Evolutionary conservation across 2,797 vertebrate species (phyloP).

Genomic region (Alectoris magna): DNA sequence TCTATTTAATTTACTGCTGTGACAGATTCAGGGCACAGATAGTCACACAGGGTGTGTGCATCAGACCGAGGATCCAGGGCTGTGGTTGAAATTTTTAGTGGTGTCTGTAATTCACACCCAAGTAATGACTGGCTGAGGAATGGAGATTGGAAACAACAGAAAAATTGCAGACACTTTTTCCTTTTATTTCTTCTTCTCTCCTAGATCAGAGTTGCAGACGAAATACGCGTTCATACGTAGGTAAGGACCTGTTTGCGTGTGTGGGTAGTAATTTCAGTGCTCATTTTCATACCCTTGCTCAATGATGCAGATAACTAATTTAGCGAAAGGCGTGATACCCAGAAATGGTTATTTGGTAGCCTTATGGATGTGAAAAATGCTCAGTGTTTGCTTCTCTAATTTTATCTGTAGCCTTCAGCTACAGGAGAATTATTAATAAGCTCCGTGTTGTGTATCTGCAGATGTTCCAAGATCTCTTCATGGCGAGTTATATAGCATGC

Average conservation of each 20-base stretch:
- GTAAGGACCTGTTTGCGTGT: background rate
- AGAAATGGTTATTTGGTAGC: background rate
- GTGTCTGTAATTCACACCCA: background rate
- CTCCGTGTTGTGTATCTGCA: background rate
- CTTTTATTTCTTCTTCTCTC: background rate
- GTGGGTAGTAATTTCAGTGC: background rate
- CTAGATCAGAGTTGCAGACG: background rate
- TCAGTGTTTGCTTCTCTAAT: background rate
- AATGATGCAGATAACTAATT: background rate
- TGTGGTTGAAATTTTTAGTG: background rate
- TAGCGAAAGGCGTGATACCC: background rate
- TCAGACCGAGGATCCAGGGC: background rate
- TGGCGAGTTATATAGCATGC: background rate
- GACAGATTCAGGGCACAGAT: background rate
- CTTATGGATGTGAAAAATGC: background rate
- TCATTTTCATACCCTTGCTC: background rate
- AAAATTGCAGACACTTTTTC: background rate
- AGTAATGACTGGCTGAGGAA: background rate
- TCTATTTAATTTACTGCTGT: background rate
- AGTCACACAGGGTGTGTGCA: background rate
- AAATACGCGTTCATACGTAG: background rate
- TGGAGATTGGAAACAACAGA: background rate
- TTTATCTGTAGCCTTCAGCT: slow-evolving; percentile 20
- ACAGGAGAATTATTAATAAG: slow-evolving; percentile 18
- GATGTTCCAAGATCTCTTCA: background rate